Base-by-base conservation (phyloP, 2,888 invertebrate genomes). In the Idaea biselata region DNA sequence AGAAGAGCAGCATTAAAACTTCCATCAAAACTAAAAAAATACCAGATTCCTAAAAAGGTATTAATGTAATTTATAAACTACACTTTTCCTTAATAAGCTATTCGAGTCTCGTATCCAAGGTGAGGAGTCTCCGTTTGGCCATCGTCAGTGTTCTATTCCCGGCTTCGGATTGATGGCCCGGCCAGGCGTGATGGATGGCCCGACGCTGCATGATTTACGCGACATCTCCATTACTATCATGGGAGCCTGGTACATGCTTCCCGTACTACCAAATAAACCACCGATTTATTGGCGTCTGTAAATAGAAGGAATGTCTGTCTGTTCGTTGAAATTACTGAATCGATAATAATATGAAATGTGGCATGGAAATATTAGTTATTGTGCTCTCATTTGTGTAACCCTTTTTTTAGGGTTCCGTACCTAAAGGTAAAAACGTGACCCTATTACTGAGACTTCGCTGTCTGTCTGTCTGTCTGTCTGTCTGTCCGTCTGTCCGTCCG, bases 141-240 rank as follows among this genome's bases (percentile, higher is more conserved):
- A 74, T 68, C 67, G 63, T 54, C 25, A 71, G 18, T 68, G 74
- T 76, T 81, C 89, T 91, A 91, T 91, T 91, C 88, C 84, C 76
- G 89, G 83, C 78, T 63, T 68, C 60, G 61, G 85, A 91, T 91
- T 90, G 90, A 91, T 91, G 89, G 84, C 77, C 73, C 80, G 79
- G 74, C 82, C 79, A 73, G 73, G 73, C 87, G 80, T 91, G 91
- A 91, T 91, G 87, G 89, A 91, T 91, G 84, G 80, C 70, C 70
- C 75, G 78, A 72, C 81, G 83, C 71, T 74, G 71, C 82, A 80
- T 91, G 91, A 91, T 91, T 91, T 91, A 91, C 88, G 86, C 71
- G 69, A 77, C 79, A 81, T 80, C 87, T 82, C 83, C 80, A 69
- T 66, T 75, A 81, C 79, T 83, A 81, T 84, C 86, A 84, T 88